Percentiles rank a stretch among this genome's conserved stretches.
Conservation (phyloP, 2,888 invertebrate genomes). For the Cloeon dipterum region DNA sequence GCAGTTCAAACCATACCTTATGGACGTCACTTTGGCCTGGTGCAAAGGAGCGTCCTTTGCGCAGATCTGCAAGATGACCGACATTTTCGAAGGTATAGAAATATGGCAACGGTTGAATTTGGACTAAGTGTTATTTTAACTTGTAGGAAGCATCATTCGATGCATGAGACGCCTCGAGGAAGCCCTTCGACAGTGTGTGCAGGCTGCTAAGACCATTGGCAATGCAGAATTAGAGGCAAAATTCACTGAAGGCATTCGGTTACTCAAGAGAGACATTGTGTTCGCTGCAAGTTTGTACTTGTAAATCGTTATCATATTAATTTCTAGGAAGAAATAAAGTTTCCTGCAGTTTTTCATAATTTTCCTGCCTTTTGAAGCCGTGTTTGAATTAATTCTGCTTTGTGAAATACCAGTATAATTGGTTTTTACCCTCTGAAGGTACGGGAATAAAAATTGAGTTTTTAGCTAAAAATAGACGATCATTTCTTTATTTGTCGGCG, state of each 20-base stretch:
- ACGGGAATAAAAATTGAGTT: too few relatives aligned
- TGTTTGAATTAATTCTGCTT: too few relatives aligned
- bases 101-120: not conserved
- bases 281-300: constrained; percentile 96
- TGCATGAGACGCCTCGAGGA: constrained; percentile 94
- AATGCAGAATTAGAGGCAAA: constrained; percentile 89
- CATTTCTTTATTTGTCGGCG: too few relatives aligned
- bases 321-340: too few relatives aligned
- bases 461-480: too few relatives aligned
- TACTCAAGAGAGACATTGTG: constrained; percentile 95
- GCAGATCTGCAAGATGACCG: constrained; percentile 87
- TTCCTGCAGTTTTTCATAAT: too few relatives aligned
- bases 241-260: constrained; percentile 74
- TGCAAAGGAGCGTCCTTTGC: constrained; percentile 79
- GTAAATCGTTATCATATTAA: constrained; percentile 19
- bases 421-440: too few relatives aligned
- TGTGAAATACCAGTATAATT: too few relatives aligned
- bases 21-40: constrained; percentile 96
- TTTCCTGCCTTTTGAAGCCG: too few relatives aligned
- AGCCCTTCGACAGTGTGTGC: constrained; percentile 79
- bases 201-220: constrained; percentile 91
- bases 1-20: constrained; percentile 79
- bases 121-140: not conserved
- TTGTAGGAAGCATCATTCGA: constrained; percentile 52
- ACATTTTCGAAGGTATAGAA: constrained; percentile 69